Percentiles rank a stretch among this genome's conserved stretches.
These are phyloP conservation scores for Todus mexicanus DNA, from an alignment of 2,797 vertebrate species.

Conservation along the genomic window DNA sequence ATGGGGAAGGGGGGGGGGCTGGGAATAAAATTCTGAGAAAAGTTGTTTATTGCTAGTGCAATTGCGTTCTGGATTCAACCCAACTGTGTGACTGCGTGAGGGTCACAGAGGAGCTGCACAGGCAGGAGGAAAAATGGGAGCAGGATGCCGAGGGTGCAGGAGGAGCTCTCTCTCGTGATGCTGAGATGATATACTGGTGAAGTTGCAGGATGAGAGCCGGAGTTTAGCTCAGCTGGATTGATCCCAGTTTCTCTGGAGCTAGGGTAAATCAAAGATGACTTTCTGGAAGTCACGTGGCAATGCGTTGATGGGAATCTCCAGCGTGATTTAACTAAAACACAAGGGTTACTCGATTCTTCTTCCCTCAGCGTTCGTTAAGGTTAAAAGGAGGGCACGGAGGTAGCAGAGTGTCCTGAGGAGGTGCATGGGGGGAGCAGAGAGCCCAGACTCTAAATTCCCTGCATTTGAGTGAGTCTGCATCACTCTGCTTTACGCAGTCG, in stretches of 20 bases:
- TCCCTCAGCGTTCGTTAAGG: background rate
- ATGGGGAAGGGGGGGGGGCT: background rate
- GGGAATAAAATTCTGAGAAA: slow-evolving; percentile 32
- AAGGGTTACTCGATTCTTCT: background rate
- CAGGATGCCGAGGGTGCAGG: background rate
- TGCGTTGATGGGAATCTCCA: background rate
- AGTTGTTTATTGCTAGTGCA: slow-evolving; percentile 75
- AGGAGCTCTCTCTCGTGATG: background rate
- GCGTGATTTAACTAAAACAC: background rate
- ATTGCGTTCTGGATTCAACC: slow-evolving; percentile 52
- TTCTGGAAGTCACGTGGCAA: slow-evolving; percentile 18
- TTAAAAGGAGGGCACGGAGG: background rate
- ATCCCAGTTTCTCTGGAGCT: background rate
- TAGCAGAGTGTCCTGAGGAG: background rate
- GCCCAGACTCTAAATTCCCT: background rate
- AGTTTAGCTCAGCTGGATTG: background rate
- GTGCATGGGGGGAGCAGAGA: rapidly evolving
- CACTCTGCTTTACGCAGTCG: background rate
- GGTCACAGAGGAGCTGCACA: background rate
- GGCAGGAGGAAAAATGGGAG: background rate
- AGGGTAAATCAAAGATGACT: background rate
- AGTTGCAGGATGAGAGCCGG: background rate
- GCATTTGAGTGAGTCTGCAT: background rate
- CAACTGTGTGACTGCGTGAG: slow-evolving; percentile 11
- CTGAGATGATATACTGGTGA: background rate